These are phyloP conservation scores for Cryptosula pallasiana DNA, from an alignment of 2,888 invertebrate genomes.

Conservation along the genomic window DNA sequence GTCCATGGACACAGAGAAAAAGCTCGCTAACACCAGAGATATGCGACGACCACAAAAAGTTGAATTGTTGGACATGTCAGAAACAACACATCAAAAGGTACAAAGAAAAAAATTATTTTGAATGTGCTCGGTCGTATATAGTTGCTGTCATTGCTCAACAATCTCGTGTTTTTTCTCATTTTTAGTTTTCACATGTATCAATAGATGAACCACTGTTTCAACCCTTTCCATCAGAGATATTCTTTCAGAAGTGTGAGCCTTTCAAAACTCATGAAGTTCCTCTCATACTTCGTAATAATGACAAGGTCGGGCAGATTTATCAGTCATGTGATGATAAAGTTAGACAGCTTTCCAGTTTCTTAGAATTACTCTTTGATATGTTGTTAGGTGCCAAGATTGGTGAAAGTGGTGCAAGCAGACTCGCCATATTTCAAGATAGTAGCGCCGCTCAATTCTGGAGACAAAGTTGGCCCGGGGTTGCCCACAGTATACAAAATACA, in stretches of 20 bases:
- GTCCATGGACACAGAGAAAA: constrained; percentile 51
- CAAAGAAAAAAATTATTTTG: too few relatives aligned
- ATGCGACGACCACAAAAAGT: constrained; percentile 51
- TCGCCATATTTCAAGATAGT: constrained; percentile 54
- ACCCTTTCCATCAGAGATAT: constrained; percentile 53
- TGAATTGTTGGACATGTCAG: constrained; percentile 52
- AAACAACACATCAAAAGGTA: constrained; percentile 52
- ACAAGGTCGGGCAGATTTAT: constrained; percentile 51
- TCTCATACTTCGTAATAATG: constrained; percentile 50
- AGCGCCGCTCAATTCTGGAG: constrained; percentile 48
- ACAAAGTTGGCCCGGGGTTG: constrained; percentile 68
- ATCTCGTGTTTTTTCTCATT: too few relatives aligned
- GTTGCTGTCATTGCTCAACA: too few relatives aligned
- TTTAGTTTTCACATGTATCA: constrained; percentile 48
- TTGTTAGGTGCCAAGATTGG: constrained; percentile 50
- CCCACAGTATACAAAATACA: constrained; percentile 61
- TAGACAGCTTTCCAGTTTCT: too few relatives aligned
- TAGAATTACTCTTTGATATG: too few relatives aligned
- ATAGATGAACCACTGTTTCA: constrained; percentile 54
- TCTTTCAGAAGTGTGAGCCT: constrained; percentile 52
- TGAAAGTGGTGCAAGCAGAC: constrained; percentile 51
- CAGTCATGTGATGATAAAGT: too few relatives aligned
- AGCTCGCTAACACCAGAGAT: constrained; percentile 49
- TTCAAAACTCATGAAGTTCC: constrained; percentile 52
- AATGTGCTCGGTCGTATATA: too few relatives aligned